Percentiles rank a stretch among this genome's conserved stretches.
Evolutionary conservation across 2,797 vertebrate species (phyloP).

Genomic region (Triplophysa bombifrons): DNA sequence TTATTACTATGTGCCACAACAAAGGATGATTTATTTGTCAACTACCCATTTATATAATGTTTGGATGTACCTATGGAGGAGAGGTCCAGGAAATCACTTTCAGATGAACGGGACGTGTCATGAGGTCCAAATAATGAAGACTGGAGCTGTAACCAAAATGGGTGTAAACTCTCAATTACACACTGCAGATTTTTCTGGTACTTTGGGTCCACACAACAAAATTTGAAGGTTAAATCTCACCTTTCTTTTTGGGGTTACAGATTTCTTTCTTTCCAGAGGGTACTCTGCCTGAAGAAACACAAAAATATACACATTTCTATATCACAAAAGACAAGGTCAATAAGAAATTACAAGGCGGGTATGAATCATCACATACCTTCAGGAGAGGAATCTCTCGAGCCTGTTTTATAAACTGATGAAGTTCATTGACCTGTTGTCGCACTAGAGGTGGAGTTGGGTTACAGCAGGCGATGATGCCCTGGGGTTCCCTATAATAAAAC

Average conservation of each 20-base stretch:
- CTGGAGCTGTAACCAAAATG: slow-evolving; percentile 69
- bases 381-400: slow-evolving; percentile 92
- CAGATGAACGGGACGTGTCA: slow-evolving; percentile 80
- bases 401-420: slow-evolving; percentile 88
- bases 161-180: not conserved
- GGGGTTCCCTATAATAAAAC: slow-evolving; percentile 81
- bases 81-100: slow-evolving; percentile 61
- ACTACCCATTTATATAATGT: not conserved
- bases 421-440: slow-evolving; percentile 92
- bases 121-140: slow-evolving; percentile 90
- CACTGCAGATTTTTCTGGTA: not conserved
- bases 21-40: too few species aligned
- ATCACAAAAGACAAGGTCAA: not conserved
- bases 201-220: not conserved
- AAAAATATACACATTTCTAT: not conserved
- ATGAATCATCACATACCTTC: slow-evolving; percentile 78
- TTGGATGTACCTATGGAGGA: slow-evolving; percentile 72
- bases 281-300: slow-evolving; percentile 79
- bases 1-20: too few species aligned
- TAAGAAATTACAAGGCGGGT: not conserved
- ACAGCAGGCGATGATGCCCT: slow-evolving; percentile 96
- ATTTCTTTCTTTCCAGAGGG: slow-evolving; percentile 74
- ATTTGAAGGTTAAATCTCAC: slow-evolving; percentile 63
- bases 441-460: slow-evolving; percentile 92
- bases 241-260: slow-evolving; percentile 78